Conservation (phyloP, 2,797 vertebrate genomes). For the Brachyrhaphis roseni region DNA sequence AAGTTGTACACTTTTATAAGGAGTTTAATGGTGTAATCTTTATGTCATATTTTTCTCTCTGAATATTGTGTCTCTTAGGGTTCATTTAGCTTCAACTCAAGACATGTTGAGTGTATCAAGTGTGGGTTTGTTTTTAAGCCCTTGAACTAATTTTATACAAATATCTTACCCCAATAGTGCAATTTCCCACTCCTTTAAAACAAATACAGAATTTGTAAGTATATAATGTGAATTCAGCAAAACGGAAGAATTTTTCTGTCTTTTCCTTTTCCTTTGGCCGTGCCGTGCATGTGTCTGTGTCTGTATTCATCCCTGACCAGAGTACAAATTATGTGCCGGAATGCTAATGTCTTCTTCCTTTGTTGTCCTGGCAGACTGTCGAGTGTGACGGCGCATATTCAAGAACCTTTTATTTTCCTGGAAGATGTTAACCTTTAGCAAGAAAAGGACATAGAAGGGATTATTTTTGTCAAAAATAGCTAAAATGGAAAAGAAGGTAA, state of each 20-base stretch:
- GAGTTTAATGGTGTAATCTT: background rate
- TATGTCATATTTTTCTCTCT: background rate
- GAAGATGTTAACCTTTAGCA: constrained; percentile 67
- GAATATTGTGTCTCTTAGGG: background rate
- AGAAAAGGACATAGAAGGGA: constrained; percentile 13
- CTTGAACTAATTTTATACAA: background rate
- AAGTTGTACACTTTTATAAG: background rate
- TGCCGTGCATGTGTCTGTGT: constrained; percentile 19
- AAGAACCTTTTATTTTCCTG: constrained; percentile 64
- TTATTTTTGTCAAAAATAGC: background rate
- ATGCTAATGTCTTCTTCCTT: constrained; percentile 77
- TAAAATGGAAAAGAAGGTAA: constrained; percentile 9
- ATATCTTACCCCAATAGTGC: background rate
- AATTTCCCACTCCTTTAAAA: background rate
- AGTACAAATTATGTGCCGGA: constrained; percentile 68
- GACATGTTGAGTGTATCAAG: background rate
- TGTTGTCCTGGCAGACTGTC: constrained; percentile 70
- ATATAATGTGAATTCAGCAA: background rate
- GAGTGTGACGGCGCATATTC: constrained; percentile 79
- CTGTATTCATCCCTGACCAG: constrained; percentile 51
- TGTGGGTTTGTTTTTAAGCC: background rate
- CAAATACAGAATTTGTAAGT: background rate
- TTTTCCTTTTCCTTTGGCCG: background rate
- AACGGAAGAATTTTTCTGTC: background rate
- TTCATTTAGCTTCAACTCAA: background rate